These are phyloP conservation scores for Eudasyphora cyanicolor DNA, from an alignment of 2,888 invertebrate genomes.

Conservation along the genomic window DNA sequence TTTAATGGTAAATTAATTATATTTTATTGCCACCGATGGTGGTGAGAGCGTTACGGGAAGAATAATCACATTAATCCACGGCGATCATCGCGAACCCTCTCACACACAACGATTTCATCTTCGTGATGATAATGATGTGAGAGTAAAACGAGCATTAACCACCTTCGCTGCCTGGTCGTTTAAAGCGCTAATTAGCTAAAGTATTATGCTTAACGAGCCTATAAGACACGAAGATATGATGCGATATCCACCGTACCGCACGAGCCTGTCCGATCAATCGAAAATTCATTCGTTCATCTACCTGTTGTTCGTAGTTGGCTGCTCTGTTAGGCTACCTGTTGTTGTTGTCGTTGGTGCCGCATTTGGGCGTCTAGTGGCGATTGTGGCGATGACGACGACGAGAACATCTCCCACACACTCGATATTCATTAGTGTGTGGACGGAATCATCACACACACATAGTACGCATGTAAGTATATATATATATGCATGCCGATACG, in stretches of 20 bases:
- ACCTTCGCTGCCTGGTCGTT: constrained; percentile 42
- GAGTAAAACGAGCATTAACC: constrained; percentile 30
- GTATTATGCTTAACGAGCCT: constrained; percentile 50
- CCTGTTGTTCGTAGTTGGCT: too few species aligned
- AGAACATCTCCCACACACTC: constrained; percentile 14
- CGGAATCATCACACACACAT: not conserved
- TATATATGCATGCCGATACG: not conserved
- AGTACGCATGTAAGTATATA: not conserved
- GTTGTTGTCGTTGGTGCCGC: not conserved
- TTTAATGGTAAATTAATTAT: constrained; percentile 57
- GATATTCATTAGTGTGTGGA: not conserved
- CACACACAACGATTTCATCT: constrained; percentile 20
- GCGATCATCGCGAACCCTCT: not conserved
- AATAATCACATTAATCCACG: not conserved
- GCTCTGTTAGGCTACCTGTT: constrained; percentile 60
- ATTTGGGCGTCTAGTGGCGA: not conserved
- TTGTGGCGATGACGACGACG: not conserved
- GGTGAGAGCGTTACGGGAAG: too few species aligned
- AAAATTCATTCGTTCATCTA: constrained; percentile 26
- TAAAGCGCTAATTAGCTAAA: constrained; percentile 58
- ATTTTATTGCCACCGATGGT: constrained; percentile 45
- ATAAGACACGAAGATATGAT: constrained; percentile 35
- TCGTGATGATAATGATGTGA: constrained; percentile 14
- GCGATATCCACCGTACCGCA: not conserved
- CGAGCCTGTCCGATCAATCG: not conserved